Conservation (phyloP, 2,113 vertebrate genomes). For the Erythrocebus patas region DNA sequence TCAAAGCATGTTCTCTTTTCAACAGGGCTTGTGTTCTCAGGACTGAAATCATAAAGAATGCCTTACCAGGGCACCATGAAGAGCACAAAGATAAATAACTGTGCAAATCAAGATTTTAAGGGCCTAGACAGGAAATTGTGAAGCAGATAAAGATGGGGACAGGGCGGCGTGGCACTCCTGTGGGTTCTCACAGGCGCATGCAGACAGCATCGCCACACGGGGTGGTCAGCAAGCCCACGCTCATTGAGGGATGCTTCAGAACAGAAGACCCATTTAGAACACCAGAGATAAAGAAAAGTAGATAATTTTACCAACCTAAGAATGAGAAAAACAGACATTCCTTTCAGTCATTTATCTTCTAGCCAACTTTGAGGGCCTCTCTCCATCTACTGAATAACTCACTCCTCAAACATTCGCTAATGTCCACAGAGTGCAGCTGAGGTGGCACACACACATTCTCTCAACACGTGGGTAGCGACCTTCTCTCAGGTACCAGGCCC, state of each 20-base stretch:
- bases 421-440: not conserved
- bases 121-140: conserved; percentile 46
- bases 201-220: not conserved
- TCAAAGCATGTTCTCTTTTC: conserved; percentile 19
- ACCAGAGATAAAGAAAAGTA: not conserved
- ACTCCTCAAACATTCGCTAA: not conserved
- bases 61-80: not conserved
- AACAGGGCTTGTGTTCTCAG: not conserved
- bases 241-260: not conserved
- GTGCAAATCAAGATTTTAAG: conserved; percentile 51
- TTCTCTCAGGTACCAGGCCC: not conserved
- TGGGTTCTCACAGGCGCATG: not conserved
- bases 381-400: not conserved
- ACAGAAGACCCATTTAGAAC: not conserved
- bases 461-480: not conserved
- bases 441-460: no score
- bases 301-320: no score
- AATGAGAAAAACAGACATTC: not conserved
- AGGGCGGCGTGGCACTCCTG: not conserved
- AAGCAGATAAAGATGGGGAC: conserved; percentile 8
- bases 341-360: not conserved
- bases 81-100: conserved; percentile 52
- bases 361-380: not conserved
- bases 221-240: not conserved
- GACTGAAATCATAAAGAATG: conserved; percentile 38